Percentiles rank a stretch among this genome's conserved stretches.
Evolutionary conservation across 2,113 vertebrate genomes (phyloP).

Genomic region (Sceloporus undulatus): DNA sequence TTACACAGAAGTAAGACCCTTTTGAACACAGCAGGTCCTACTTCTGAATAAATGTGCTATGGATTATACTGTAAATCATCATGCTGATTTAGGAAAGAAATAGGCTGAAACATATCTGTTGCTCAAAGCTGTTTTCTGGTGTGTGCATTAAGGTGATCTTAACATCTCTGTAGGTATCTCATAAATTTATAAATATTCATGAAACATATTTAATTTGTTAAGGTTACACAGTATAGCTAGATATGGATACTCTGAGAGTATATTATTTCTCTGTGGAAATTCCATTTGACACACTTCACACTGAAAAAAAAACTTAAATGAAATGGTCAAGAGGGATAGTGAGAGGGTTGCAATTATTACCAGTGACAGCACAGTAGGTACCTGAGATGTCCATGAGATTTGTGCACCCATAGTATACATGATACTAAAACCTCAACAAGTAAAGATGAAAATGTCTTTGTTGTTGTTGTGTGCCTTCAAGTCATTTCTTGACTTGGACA

Average conservation of each 20-base stretch:
- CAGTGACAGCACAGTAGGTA: not conserved
- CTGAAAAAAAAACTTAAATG: not conserved
- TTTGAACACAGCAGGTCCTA: not conserved
- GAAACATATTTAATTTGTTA: not conserved
- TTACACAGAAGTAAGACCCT: not conserved
- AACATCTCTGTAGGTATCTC: too few species aligned
- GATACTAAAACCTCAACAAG: not conserved
- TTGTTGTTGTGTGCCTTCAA: too few species aligned
- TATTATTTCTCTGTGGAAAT: constrained; percentile 1
- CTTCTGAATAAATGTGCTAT: not conserved
- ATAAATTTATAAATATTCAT: too few species aligned
- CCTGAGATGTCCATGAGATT: not conserved
- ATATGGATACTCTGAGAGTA: not conserved
- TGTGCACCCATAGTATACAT: not conserved
- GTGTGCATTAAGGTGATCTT: not conserved
- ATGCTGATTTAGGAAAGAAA: not conserved
- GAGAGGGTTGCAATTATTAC: not conserved
- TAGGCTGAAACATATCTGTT: not conserved
- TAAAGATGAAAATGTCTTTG: not conserved
- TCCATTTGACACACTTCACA: not conserved
- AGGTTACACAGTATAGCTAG: not conserved
- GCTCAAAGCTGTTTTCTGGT: not conserved
- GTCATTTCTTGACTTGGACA: too few species aligned
- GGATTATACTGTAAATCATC: not conserved
- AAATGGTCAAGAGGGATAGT: not conserved